phyloP scores from a whole-genome alignment of 2,888 invertebrate species.

The Perizoma flavofasciatum region DNA sequence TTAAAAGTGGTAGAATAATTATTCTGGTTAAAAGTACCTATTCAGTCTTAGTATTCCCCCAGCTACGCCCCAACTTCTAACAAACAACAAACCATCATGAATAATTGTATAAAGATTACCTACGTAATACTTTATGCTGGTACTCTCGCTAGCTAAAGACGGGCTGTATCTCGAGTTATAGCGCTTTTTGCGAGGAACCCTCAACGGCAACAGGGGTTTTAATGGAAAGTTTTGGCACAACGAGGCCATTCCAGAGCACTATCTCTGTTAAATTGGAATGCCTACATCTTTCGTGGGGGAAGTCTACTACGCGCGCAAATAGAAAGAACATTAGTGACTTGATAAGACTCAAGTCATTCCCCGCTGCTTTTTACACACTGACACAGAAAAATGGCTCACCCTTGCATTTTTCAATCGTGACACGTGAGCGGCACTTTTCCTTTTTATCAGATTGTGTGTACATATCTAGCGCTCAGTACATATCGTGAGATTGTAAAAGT shows the following conservation, averaged over 20 bases:
- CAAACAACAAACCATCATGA: constrained; percentile 25
- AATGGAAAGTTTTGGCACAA: constrained; percentile 52
- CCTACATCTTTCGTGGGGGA: constrained; percentile 52
- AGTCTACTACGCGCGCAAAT: constrained; percentile 46
- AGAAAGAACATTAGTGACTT: constrained; percentile 58
- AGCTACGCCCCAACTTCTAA: constrained; percentile 6
- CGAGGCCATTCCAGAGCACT: constrained; percentile 45
- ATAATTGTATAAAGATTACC: constrained; percentile 28
- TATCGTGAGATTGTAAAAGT: constrained; percentile 25
- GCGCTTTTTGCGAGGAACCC: constrained; percentile 31
- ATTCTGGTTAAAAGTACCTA: no score
- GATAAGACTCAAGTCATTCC: constrained; percentile 65
- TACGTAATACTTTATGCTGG: constrained; percentile 23
- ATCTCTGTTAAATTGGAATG: constrained; percentile 57
- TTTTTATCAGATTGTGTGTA: constrained; percentile 54
- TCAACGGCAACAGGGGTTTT: constrained; percentile 37
- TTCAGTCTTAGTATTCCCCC: background rate
- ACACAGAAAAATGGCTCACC: constrained; percentile 65
- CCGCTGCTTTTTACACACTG: constrained; percentile 67
- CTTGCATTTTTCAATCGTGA: constrained; percentile 60
- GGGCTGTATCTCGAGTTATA: constrained; percentile 36
- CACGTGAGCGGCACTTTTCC: constrained; percentile 54
- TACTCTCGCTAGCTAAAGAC: constrained; percentile 24
- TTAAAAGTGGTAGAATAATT: no score
- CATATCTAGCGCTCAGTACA: constrained; percentile 28